A percentile compares a stretch with the other conserved stretches of the same genome.
Conservation (phyloP, 2,888 invertebrate genomes). For the Caradrina kadenii region DNA sequence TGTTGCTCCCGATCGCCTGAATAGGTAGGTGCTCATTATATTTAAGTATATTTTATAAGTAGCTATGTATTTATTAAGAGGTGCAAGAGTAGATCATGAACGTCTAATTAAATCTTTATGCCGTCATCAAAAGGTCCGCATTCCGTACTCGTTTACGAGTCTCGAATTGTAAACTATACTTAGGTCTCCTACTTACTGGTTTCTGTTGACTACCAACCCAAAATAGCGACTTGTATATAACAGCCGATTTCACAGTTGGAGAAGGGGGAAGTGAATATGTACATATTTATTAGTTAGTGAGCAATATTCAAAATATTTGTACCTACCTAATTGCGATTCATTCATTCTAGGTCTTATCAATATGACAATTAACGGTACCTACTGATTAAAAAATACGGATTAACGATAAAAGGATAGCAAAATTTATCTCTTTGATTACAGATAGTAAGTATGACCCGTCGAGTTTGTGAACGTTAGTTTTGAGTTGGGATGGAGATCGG, state of each 20-base stretch:
- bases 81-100: neutral
- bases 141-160: conserved; percentile 54
- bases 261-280: conserved; percentile 25
- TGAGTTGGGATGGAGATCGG: conserved; percentile 76
- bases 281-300: conserved; percentile 15
- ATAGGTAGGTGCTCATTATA: neutral
- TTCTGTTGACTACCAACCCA: conserved; percentile 40
- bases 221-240: conserved; percentile 35
- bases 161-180: conserved; percentile 52
- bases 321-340: conserved; percentile 16
- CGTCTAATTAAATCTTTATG: conserved; percentile 26
- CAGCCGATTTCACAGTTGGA: conserved; percentile 45
- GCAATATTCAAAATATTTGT: neutral
- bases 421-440: conserved; percentile 33
- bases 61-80: neutral
- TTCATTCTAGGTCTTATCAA: conserved; percentile 31
- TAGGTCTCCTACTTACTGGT: conserved; percentile 28
- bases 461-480: conserved; percentile 65
- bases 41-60: too few relatives aligned
- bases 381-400: conserved; percentile 25
- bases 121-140: conserved; percentile 55
- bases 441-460: conserved; percentile 34
- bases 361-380: conserved; percentile 15
- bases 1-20: neutral
- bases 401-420: conserved; percentile 26